These are phyloP conservation scores for Triplophysa siluroides DNA, from an alignment of 2,113 vertebrate species.

Conservation along the genomic window DNA sequence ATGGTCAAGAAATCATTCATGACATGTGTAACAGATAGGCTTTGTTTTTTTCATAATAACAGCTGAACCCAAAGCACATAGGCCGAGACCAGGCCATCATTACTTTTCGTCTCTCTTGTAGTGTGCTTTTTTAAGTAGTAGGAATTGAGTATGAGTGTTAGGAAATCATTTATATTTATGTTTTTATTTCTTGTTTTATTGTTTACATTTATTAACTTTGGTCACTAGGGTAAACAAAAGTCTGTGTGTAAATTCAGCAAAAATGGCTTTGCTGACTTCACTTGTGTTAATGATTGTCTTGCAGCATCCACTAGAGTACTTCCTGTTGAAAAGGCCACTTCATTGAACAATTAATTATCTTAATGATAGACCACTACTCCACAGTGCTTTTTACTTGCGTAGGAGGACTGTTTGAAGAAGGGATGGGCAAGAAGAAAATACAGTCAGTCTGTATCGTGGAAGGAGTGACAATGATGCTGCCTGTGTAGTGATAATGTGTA, in stretches of 20 bases:
- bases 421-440: constrained; percentile 31
- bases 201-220: not conserved
- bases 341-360: constrained; percentile 77
- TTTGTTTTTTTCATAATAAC: not conserved
- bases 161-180: not conserved
- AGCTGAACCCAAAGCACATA: too few relatives aligned
- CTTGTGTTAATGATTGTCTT: constrained; percentile 67
- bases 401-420: not conserved
- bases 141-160: too few relatives aligned
- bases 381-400: constrained; percentile 60
- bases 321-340: constrained; percentile 71
- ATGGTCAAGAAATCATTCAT: constrained; percentile 90
- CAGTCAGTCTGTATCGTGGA: constrained; percentile 12
- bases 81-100: not conserved
- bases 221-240: not conserved
- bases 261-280: constrained; percentile 54
- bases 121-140: not conserved
- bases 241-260: not conserved
- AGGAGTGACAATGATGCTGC: constrained; percentile 34
- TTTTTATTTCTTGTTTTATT: not conserved
- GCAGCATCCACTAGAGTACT: constrained; percentile 70
- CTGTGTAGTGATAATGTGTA: not conserved
- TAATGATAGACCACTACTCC: constrained; percentile 71
- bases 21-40: constrained; percentile 75
- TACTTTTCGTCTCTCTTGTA: not conserved